These are phyloP conservation scores for Orchestia grillus DNA, from an alignment of 1,140 invertebrate species.

Conservation along the genomic window DNA sequence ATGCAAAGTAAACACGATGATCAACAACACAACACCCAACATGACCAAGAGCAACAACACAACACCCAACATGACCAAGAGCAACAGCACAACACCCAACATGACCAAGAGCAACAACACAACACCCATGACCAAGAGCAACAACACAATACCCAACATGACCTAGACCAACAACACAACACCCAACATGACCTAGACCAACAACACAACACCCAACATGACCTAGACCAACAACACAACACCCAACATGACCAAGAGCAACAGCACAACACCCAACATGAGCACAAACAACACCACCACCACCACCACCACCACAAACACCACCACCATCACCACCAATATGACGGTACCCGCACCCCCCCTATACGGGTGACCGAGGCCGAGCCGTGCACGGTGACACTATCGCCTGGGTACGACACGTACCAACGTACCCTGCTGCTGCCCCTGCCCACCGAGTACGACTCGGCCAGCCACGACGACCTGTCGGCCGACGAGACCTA, in stretches of 20 bases:
- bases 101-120: neutral
- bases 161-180: neutral
- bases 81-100: neutral
- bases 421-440: slow-evolving; percentile 78
- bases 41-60: no score
- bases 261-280: neutral
- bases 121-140: neutral
- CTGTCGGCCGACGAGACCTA: slow-evolving; percentile 80
- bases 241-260: no score
- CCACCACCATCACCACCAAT: slow-evolving; percentile 73
- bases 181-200: neutral
- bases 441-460: slow-evolving; percentile 80
- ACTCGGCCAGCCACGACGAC: slow-evolving; percentile 77
- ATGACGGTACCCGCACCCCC: slow-evolving; percentile 21
- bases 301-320: neutral
- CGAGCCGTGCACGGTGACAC: slow-evolving; percentile 56
- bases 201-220: neutral
- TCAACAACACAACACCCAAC: no score
- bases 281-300: neutral
- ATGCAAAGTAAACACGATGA: no score
- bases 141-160: neutral
- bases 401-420: slow-evolving; percentile 80
- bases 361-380: slow-evolving; percentile 59
- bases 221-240: neutral
- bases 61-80: no score